These are phyloP conservation scores for Pimephales promelas DNA, from an alignment of 2,113 vertebrate genomes.

Conservation along the genomic window DNA sequence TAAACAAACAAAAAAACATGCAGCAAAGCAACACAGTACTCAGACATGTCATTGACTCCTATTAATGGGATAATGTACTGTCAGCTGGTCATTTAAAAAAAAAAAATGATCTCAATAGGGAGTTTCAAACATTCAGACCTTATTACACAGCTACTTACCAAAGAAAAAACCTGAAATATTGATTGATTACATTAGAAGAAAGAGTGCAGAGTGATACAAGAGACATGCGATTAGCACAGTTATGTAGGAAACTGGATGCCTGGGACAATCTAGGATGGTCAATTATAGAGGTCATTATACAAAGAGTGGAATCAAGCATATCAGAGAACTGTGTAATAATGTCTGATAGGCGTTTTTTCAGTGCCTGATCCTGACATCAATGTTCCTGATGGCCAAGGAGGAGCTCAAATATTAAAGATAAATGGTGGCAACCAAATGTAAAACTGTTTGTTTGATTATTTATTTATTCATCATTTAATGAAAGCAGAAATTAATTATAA, in stretches of 20 bases:
- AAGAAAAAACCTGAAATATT: background rate
- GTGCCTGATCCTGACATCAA: background rate
- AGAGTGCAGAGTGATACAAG: background rate
- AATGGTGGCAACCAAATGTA: background rate
- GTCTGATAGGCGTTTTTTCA: background rate
- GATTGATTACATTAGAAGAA: background rate
- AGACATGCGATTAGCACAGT: constrained; percentile 6
- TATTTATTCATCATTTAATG: background rate
- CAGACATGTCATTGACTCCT: background rate
- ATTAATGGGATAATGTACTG: background rate
- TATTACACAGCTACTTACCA: background rate
- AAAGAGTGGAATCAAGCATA: background rate
- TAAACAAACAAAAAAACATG: background rate
- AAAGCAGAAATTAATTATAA: background rate
- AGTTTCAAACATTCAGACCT: background rate
- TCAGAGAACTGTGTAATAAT: background rate
- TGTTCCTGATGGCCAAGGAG: background rate
- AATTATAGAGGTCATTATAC: background rate
- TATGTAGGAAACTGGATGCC: constrained; percentile 10
- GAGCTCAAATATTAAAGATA: background rate
- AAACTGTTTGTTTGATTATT: background rate
- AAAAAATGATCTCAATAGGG: background rate
- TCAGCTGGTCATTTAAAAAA: background rate
- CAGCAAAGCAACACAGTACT: background rate
- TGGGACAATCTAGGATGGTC: constrained; percentile 2